A percentile compares a stretch with the other conserved stretches of the same genome.
Evolutionary conservation across 37 sponge, comb jelly and placozoan genomes (phyloP).

Genomic region (Eunapius fragilis): DNA sequence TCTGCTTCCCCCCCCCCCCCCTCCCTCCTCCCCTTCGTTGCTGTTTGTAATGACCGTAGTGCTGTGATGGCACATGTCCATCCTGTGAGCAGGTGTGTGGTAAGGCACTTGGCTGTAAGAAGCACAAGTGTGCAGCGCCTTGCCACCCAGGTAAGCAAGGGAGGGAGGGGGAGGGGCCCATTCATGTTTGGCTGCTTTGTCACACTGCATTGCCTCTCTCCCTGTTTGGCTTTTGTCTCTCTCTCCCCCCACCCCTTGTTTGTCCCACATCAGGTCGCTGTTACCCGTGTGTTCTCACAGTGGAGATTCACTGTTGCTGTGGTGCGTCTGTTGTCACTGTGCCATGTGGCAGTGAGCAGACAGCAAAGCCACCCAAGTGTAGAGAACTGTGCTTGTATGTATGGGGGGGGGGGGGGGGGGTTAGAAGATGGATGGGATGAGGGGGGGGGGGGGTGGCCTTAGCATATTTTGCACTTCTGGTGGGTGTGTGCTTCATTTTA

Average conservation of each 20-base stretch:
- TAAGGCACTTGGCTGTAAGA: slow-evolving; percentile 70
- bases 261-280: slow-evolving; percentile 83
- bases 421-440: no score
- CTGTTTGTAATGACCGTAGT: slow-evolving; percentile 36
- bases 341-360: slow-evolving; percentile 78
- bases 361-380: slow-evolving; percentile 77
- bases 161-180: no score
- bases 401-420: no score
- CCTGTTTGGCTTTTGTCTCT: background rate
- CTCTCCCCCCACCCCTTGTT: background rate
- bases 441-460: no score
- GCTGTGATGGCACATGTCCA: slow-evolving; percentile 89
- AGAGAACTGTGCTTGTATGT: slow-evolving; percentile 54
- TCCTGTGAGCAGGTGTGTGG: slow-evolving; percentile 90
- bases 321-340: slow-evolving; percentile 62
- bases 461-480: no score
- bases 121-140: slow-evolving; percentile 87
- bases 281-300: slow-evolving; percentile 86
- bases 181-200: no score
- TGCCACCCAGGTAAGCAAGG: slow-evolving; percentile 89
- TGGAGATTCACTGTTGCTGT: slow-evolving; percentile 77
- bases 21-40: background rate
- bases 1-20: slow-evolving; percentile 8
- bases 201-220: background rate
- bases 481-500: no score